phyloP scores from a whole-genome alignment of 2,797 vertebrate genomes.

The Anabas testudineus region DNA sequence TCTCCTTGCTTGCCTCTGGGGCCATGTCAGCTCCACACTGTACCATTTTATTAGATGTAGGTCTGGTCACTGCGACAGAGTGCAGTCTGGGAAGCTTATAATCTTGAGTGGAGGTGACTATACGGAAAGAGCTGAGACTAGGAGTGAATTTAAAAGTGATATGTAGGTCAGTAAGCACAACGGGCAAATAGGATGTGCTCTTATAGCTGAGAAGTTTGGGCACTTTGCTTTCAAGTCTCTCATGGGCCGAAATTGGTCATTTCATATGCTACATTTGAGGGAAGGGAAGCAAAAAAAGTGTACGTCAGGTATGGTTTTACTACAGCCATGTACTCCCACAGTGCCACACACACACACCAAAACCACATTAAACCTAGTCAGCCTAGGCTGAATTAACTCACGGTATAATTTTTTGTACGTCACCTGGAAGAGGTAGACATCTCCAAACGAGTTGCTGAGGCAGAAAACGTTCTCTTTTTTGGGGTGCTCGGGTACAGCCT shows the following conservation, averaged over 20 bases:
- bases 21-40: conserved; percentile 28
- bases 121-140: background rate
- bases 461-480: conserved; percentile 97
- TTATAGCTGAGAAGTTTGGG: conserved; percentile 24
- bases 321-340: background rate
- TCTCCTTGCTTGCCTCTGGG: conserved; percentile 34
- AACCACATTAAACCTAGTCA: no score
- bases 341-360: no score
- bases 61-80: conserved; percentile 25
- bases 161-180: conserved; percentile 64
- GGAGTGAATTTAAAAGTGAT: conserved; percentile 38
- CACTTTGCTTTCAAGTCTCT: conserved; percentile 15
- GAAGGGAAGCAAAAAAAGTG: conserved; percentile 15
- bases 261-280: conserved; percentile 16
- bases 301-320: conserved; percentile 17
- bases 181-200: conserved; percentile 19
- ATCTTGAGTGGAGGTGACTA: conserved; percentile 22
- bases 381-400: no score
- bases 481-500: conserved; percentile 94
- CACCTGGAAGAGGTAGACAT: conserved; percentile 97
- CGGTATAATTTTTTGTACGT: background rate
- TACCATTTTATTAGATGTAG: conserved; percentile 48
- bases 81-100: conserved; percentile 32
- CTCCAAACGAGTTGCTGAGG: conserved; percentile 95
- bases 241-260: conserved; percentile 24